phyloP scores from a whole-genome alignment of 2,888 invertebrate genomes.

The Clunio marinus region DNA sequence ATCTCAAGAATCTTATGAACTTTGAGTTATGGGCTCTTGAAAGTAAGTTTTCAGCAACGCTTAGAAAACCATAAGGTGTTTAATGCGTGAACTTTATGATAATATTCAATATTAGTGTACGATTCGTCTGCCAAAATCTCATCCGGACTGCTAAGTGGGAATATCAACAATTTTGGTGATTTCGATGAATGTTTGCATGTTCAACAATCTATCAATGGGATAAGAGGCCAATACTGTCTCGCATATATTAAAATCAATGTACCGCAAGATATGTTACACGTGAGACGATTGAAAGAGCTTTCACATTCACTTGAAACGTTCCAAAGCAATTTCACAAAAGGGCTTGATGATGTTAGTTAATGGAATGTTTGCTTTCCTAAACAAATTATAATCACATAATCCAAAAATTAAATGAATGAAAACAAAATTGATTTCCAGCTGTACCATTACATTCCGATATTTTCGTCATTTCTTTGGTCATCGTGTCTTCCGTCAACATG shows the following conservation, averaged over 20 bases:
- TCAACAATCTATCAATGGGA: background rate
- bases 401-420: background rate
- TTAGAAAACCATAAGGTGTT: no score
- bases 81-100: background rate
- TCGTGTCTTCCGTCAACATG: conserved; percentile 63
- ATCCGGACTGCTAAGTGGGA: conserved; percentile 56
- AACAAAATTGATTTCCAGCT: conserved; percentile 53
- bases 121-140: conserved; percentile 52
- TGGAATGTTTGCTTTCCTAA: no score
- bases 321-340: background rate
- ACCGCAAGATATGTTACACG: background rate
- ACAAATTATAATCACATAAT: background rate
- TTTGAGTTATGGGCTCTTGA: conserved; percentile 41
- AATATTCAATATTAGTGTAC: conserved; percentile 26
- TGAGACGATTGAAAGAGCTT: background rate
- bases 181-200: conserved; percentile 53
- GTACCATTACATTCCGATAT: conserved; percentile 65
- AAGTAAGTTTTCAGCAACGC: no score
- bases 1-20: conserved; percentile 40
- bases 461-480: conserved; percentile 64
- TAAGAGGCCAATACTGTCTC: conserved; percentile 61
- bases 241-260: conserved; percentile 52
- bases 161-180: conserved; percentile 58
- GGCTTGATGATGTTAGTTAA: conserved; percentile 9
- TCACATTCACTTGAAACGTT: conserved; percentile 15